Conservation (phyloP, 1,140 invertebrate genomes). For the Paraescarpia echinospica region DNA sequence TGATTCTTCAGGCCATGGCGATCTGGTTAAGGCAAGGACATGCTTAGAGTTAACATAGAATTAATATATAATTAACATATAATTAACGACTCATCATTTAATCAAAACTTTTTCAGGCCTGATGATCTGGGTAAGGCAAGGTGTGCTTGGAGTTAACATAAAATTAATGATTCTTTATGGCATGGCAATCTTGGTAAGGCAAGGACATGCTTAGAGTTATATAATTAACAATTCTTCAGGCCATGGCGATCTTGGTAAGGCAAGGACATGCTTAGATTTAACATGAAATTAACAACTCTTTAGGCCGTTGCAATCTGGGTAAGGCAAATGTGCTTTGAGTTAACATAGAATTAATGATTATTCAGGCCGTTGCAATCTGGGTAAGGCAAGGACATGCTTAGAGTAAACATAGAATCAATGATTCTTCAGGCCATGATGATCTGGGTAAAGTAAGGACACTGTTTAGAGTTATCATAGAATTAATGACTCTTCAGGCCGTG, state of each 20-base stretch:
- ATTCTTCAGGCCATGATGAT: constrained; percentile 51
- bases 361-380: too few species aligned
- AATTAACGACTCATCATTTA: too few species aligned
- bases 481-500: background rate
- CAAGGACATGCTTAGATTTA: background rate
- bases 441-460: constrained; percentile 35
- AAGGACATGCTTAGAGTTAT: background rate
- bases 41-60: background rate
- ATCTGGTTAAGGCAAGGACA: constrained; percentile 38
- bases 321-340: background rate
- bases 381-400: background rate
- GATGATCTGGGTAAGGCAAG: background rate
- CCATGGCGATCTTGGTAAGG: constrained; percentile 49
- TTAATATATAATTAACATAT: background rate
- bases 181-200: constrained; percentile 47
- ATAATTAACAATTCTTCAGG: constrained; percentile 46
- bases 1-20: constrained; percentile 51
- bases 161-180: constrained; percentile 41
- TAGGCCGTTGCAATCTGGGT: constrained; percentile 50
- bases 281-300: constrained; percentile 34
- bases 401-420: background rate
- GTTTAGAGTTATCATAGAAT: background rate
- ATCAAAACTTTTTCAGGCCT: background rate
- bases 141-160: background rate
- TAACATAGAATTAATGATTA: background rate